phyloP scores from a whole-genome alignment of 2,888 invertebrate species.

The Parnassius apollo region DNA sequence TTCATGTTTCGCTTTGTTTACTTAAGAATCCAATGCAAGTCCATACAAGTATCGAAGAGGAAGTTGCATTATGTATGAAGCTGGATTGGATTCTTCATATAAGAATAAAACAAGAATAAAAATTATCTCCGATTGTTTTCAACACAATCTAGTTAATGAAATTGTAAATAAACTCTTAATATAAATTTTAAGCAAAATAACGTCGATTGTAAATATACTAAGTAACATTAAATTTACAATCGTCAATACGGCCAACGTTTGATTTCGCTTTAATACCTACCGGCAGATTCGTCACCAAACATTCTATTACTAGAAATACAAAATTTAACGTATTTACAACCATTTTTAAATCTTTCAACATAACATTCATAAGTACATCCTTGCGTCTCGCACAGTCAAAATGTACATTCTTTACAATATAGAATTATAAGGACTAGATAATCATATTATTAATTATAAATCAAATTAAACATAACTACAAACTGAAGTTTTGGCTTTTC shows the following conservation, averaged over 20 bases:
- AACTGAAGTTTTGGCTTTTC: conserved; percentile 46
- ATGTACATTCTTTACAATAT: conserved; percentile 71
- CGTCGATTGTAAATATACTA: conserved; percentile 56
- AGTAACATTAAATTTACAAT: conserved; percentile 53
- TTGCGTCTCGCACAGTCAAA: conserved; percentile 71
- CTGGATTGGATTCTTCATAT: conserved; percentile 62
- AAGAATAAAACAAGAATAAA: conserved; percentile 29
- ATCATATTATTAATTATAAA: conserved; percentile 61
- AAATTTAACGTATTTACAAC: conserved; percentile 82
- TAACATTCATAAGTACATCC: conserved; percentile 78
- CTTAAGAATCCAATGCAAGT: conserved; percentile 67
- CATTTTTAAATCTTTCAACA: conserved; percentile 72
- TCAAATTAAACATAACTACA: conserved; percentile 37
- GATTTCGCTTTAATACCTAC: conserved; percentile 57
- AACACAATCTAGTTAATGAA: conserved; percentile 29
- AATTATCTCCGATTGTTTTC: conserved; percentile 31
- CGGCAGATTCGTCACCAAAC: conserved; percentile 68
- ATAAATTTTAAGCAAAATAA: conserved; percentile 41
- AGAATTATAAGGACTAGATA: conserved; percentile 72
- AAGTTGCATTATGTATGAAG: conserved; percentile 76
- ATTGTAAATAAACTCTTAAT: conserved; percentile 29
- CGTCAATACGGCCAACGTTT: conserved; percentile 50
- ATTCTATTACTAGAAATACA: conserved; percentile 80
- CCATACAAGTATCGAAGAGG: conserved; percentile 77
- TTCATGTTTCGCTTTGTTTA: conserved; percentile 39